Base-by-base conservation (phyloP, 2,113 vertebrate genomes). In the Vidua chalybeata region DNA sequence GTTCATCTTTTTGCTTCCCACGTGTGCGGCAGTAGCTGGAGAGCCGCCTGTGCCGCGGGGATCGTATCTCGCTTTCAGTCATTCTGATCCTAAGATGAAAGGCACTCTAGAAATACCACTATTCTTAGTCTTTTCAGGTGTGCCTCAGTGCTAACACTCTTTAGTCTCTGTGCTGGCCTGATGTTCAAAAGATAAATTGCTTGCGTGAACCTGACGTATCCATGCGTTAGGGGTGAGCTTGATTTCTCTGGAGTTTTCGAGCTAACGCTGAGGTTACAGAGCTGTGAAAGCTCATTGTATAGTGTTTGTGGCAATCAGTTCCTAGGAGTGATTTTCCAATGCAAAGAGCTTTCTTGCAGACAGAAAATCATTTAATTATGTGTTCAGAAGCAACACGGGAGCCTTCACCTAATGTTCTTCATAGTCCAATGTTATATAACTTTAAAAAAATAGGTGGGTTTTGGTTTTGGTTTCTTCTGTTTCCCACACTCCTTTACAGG, bases 41-140 rank as follows among this genome's bases (percentile, higher is more conserved):
- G 56, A 66, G 28, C 59, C 19, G 22, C 27, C 22, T n/a, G 58
- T 15, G n/a, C 61, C 18, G 43, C 0, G 0, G 24, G 15, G 22
- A 63, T 59, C 0, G 0, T 6, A 4, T 41, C 13, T 72, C 3
- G 0, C 48, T 62, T 74, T 88, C 58, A 88, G 61, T 46, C 84
- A 35, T 56, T 73, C 66, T 94, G 58, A 68, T 94, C 92, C 78
- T 96, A 82, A 73, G 41, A 85, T 76, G 54, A 94, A 93, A 96
- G 67, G n/a, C 28, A 23, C 3, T 48, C 6, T 5, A 48, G 17
- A 68, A 75, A 78, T 26, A 11, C 1, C 5, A 23, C 90, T 87
- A 15, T 73, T 94, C 69, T 89, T 69, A 83, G 67, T 26, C 67
- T 73, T 43, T 26, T 0, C 2, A 86, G 35, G 61, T 67, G 33